Base-by-base conservation (phyloP, 2,888 invertebrate genomes). In the Plebejus anna region DNA sequence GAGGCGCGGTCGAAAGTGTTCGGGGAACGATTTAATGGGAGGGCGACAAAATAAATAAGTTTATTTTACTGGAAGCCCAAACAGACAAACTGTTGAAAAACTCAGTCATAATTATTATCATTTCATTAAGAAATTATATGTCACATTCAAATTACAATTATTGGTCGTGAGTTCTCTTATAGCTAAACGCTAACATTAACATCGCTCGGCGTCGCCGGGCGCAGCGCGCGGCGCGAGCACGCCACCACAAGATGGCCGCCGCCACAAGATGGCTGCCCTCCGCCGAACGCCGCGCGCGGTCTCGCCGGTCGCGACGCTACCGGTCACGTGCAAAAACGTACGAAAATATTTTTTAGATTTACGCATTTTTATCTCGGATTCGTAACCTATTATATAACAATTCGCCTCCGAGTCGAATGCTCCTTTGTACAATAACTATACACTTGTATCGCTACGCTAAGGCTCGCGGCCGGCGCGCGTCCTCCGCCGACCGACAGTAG, bases 311-410 rank as follows among this genome's bases (percentile, higher is more conserved):
- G 82, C 84, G 86, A 83, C 86, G 87, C 86, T 85, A 86, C 85
- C 84, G 83, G 83, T 90, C 88, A 90, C 89, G 93, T 94, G 94
- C 94, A 94, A 93, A 93, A 93, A 92, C 89, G 93, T 94, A 94
- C 90, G 92, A 94, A 94, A 94, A 94, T 93, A 93, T 92, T 83
- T 87, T 87, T 88, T 84, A 86, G 86, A 89, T 91, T 92, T 92
- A 91, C 88, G 90, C 89, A 89, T 90, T 89, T 88, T 91, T 89
- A 91, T 90, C 88, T 90, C 89, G 87, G 89, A 83, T 87, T 87
- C 86, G 89, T 87, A 87, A 87, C 85, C 89, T 90, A 88, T 87
- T 86, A 88, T 86, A 88, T 89, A 92, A 92, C 92, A 90, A 92
- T 86, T 92, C 91, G 91, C 88, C 92, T 91, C 91, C 84, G 85